Conservation (phyloP, 2,888 invertebrate genomes). For the Pollenia amentaria region DNA sequence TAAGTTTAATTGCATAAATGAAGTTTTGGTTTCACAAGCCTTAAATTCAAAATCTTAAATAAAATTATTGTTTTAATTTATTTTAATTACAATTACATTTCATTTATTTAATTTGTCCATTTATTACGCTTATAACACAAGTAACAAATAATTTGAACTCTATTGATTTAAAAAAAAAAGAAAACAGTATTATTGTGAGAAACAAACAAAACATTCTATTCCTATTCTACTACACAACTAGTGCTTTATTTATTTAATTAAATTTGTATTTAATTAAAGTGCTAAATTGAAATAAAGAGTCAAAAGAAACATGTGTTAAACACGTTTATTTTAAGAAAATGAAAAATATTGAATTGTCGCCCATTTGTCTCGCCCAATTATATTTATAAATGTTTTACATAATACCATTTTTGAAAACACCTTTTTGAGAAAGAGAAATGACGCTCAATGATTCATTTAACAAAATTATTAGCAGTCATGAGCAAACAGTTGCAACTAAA, state of each 20-base stretch:
- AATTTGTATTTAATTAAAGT: constrained; percentile 37
- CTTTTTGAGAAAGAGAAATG: background rate
- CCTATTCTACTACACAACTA: background rate
- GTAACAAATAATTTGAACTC: constrained; percentile 48
- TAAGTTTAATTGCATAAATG: too few species aligned
- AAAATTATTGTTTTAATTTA: constrained; percentile 1
- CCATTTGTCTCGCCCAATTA: constrained; percentile 35
- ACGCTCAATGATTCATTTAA: constrained; percentile 35
- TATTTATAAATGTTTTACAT: constrained; percentile 27
- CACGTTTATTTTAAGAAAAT: constrained; percentile 20
- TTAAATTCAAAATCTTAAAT: background rate
- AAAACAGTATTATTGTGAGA: background rate
- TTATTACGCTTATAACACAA: background rate
- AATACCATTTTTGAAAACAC: constrained; percentile 24
- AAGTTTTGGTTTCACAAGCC: too few species aligned
- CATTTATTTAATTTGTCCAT: background rate
- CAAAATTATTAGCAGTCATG: constrained; percentile 29
- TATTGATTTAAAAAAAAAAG: constrained; percentile 10
- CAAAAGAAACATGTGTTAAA: constrained; percentile 8
- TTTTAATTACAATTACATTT: background rate
- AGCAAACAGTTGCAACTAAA: background rate
- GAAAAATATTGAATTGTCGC: constrained; percentile 20
- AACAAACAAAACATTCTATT: background rate
- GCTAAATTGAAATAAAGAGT: background rate
- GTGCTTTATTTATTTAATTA: constrained; percentile 36